These are phyloP conservation scores for Agrochola lota DNA, from an alignment of 2,888 invertebrate genomes.

Conservation along the genomic window DNA sequence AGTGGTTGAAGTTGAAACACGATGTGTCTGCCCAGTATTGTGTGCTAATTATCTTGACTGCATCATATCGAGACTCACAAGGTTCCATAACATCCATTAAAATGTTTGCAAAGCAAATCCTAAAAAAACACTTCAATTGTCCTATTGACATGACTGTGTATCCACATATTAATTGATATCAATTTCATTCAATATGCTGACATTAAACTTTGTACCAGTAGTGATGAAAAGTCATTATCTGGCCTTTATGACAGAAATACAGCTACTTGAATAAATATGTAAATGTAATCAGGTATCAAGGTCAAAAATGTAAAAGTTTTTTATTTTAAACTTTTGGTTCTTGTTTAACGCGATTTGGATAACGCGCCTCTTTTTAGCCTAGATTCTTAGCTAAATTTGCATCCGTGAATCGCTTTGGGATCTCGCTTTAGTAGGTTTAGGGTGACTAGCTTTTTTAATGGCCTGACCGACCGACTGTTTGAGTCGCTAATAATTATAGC, in stretches of 20 bases:
- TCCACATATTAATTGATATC: constrained; percentile 26
- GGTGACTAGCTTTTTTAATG: constrained; percentile 40
- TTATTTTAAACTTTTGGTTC: neutral
- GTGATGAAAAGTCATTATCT: constrained; percentile 17
- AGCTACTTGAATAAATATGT: constrained; percentile 31
- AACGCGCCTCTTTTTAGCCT: constrained; percentile 13
- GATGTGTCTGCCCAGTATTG: constrained; percentile 56
- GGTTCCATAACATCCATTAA: constrained; percentile 18
- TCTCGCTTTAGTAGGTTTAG: constrained; percentile 26
- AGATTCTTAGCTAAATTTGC: constrained; percentile 10
- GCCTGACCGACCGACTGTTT: constrained; percentile 24
- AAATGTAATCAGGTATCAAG: constrained; percentile 36
- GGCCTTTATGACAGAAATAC: constrained; percentile 7
- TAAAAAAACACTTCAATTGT: constrained; percentile 20
- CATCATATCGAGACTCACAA: constrained; percentile 22
- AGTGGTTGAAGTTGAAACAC: constrained; percentile 51
- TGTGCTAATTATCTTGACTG: constrained; percentile 61
- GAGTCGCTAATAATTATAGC: constrained; percentile 47
- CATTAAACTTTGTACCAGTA: constrained; percentile 11
- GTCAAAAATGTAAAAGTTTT: constrained; percentile 25
- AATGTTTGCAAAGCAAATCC: constrained; percentile 1
- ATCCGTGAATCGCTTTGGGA: constrained; percentile 5
- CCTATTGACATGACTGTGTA: neutral
- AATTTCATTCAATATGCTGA: constrained; percentile 42
- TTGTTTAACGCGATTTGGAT: neutral